Evolutionary conservation across 2,113 vertebrate species (phyloP).

Genomic region (Passer domesticus): DNA sequence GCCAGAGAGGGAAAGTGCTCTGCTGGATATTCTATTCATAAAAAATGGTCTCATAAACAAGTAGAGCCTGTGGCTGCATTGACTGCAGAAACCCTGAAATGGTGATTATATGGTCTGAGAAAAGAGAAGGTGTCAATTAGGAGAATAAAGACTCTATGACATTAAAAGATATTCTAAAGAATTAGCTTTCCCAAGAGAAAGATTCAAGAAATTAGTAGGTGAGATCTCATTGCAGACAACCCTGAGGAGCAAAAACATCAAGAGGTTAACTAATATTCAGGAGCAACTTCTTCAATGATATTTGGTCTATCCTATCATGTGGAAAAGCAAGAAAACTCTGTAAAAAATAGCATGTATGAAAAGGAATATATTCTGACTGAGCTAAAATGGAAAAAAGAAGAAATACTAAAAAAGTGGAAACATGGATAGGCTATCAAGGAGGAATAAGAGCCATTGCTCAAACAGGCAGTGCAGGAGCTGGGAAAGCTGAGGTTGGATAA

Average conservation of each 20-base stretch:
- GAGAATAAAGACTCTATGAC: not conserved
- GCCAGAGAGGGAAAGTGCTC: not conserved
- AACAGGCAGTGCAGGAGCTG: not conserved
- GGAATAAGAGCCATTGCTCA: not conserved
- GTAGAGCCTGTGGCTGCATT: not conserved
- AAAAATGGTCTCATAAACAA: not conserved
- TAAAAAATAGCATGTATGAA: not conserved
- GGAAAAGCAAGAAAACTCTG: not conserved
- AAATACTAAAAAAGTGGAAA: not conserved
- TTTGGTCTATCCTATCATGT: no score
- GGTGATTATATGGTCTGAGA: not conserved
- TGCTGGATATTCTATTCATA: not conserved
- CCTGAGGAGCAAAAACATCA: not conserved
- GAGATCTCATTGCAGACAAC: not conserved
- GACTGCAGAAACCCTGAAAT: not conserved
- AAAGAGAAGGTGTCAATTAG: not conserved
- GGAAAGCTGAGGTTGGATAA: not conserved
- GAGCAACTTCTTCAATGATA: not conserved
- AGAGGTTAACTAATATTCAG: not conserved
- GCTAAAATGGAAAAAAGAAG: not conserved
- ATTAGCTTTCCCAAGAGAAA: not conserved
- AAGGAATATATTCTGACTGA: not conserved
- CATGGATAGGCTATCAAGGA: not conserved
- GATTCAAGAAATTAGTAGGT: not conserved
- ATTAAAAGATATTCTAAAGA: not conserved